Conservation (phyloP, 1,140 invertebrate genomes). For the Nebria ingens region DNA sequence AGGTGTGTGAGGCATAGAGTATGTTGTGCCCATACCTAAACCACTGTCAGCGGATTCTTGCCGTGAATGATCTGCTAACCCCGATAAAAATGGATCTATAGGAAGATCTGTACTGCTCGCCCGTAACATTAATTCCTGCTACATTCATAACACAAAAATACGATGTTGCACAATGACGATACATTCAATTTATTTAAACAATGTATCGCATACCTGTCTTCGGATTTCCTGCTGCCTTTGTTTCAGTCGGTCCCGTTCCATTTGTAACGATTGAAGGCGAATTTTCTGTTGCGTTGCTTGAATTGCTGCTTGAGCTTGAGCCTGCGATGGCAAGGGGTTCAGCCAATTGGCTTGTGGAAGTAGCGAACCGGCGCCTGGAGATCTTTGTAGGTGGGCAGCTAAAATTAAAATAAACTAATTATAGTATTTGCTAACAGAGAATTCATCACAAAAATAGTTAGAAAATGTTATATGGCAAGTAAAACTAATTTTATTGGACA, state of each 20-base stretch:
- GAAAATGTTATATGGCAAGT: too few relatives aligned
- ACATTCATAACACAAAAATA: conserved; percentile 16
- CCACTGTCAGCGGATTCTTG: conserved; percentile 92
- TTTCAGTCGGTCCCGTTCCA: conserved; percentile 77
- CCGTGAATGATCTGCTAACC: conserved; percentile 73
- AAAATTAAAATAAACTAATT: too few relatives aligned
- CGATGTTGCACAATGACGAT: not conserved
- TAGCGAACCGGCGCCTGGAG: conserved; percentile 45
- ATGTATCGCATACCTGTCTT: conserved; percentile 65
- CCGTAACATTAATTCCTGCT: conserved; percentile 63
- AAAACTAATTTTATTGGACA: too few relatives aligned
- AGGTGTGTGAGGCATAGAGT: conserved; percentile 81
- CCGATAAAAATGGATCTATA: conserved; percentile 73
- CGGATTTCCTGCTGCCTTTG: conserved; percentile 81
- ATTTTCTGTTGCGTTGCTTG: conserved; percentile 62
- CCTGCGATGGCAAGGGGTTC: conserved; percentile 29
- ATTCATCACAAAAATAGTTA: too few relatives aligned
- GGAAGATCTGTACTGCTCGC: conserved; percentile 46
- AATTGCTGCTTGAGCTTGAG: conserved; percentile 27
- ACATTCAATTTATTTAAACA: too few relatives aligned
- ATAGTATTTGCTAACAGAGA: too few relatives aligned
- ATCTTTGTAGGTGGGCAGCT: conserved; percentile 63
- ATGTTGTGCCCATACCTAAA: conserved; percentile 50
- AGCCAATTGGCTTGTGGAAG: conserved; percentile 43
- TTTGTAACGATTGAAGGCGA: conserved; percentile 69